Base-by-base conservation (phyloP, 2,113 vertebrate genomes). In the Grammomys dolichurus region DNA sequence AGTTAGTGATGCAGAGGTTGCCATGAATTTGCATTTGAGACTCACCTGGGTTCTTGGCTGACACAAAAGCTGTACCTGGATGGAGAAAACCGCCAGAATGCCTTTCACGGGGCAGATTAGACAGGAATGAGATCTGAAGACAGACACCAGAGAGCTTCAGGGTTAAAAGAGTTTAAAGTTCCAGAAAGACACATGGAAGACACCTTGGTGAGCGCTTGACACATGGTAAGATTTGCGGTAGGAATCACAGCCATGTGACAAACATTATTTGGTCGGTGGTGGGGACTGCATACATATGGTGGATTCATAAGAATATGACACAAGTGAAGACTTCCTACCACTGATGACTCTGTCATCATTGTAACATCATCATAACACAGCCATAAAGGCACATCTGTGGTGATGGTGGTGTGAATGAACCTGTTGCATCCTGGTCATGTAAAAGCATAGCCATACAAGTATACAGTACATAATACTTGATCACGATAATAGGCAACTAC, bases 141-240 rank as follows among this genome's bases (percentile, higher is more conserved):
- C 36, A 77, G 22, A 82, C 16, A 16, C 19, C 28, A 73, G 46
- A 36, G 8, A 33, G 73, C 33, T 56, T 93, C 65, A 6, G 2
- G 65, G 46, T 43, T 63, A 80, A 89, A 81, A 87, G n/a, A 75
- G 75, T 46, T 75, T 43, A 58, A 72, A 33, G 26, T 92, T 84
- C 28, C 40, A 87, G 60, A 36, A 36, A 77, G 36, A 40, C 82
- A 77, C 46, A 67, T 4, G 2, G 77, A 36, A 81, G 86, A 95
- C 36, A 90, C 43, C 51, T 56, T 16, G 82, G 43, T 69, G 56
- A 75, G 28, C 4, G 3, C 12, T 19, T 91, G 8, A 40, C 12
- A 7, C 17, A 77, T 0, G 67, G 65, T 31, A 67, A 67, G 65
- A 13, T 12, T 7, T 63, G 2, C 63, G 40, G 36, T 84, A 56